Conservation (phyloP, 2,113 vertebrate genomes). For the Lophotis ruficrista region DNA sequence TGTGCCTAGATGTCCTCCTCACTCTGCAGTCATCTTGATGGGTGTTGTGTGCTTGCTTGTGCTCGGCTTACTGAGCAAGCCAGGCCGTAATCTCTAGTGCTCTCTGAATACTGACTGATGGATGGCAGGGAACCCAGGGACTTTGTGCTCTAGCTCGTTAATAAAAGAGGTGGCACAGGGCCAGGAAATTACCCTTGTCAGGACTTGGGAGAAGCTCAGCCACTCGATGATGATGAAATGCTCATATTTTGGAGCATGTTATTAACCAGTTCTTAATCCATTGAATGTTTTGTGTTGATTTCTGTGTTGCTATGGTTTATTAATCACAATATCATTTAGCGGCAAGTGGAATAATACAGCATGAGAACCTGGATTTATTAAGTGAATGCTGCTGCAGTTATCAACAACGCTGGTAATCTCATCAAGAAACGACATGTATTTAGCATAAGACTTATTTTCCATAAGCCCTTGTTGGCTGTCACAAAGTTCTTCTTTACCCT, state of each 20-base stretch:
- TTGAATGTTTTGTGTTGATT: background rate
- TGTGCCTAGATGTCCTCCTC: background rate
- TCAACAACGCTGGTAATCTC: background rate
- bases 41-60: background rate
- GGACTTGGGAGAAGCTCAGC: background rate
- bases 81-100: background rate
- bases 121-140: background rate
- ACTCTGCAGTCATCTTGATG: fast-evolving
- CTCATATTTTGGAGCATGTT: background rate
- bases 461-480: background rate
- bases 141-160: background rate
- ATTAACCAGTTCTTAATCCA: background rate
- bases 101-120: background rate
- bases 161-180: background rate
- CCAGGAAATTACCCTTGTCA: background rate
- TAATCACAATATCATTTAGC: background rate
- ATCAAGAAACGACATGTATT: background rate
- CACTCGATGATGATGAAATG: background rate
- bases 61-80: background rate
- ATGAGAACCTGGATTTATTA: background rate
- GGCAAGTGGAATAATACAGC: background rate
- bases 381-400: background rate
- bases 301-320: background rate
- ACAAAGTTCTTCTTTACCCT: background rate
- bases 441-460: background rate